These are phyloP conservation scores for Parus major DNA, from an alignment of 2,113 vertebrate species.

Conservation along the genomic window DNA sequence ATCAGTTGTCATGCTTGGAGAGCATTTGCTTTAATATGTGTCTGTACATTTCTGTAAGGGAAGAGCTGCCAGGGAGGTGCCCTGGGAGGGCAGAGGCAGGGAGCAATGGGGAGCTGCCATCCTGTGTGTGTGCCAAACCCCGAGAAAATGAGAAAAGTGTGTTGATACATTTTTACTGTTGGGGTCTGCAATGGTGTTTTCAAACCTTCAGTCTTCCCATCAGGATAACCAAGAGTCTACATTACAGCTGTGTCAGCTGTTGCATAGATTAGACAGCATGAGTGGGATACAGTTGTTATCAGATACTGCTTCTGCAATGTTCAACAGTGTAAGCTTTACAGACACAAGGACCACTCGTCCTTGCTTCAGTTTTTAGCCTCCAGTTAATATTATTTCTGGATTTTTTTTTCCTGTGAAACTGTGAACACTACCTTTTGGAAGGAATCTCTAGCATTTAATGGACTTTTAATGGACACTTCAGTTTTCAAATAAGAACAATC, in stretches of 20 bases:
- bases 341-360: neutral
- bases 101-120: neutral
- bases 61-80: neutral
- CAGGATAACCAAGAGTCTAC: neutral
- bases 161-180: neutral
- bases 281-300: neutral
- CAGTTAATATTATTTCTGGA: neutral
- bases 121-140: neutral
- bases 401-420: neutral
- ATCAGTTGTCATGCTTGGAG: conserved; percentile 6
- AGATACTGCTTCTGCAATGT: neutral
- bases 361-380: neutral
- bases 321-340: neutral
- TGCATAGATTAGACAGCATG: neutral
- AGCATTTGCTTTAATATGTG: neutral
- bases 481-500: neutral
- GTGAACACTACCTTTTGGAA: neutral
- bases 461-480: neutral
- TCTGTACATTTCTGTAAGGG: neutral
- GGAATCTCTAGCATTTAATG: neutral
- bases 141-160: neutral
- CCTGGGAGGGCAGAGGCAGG: neutral
- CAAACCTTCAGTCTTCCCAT: neutral
- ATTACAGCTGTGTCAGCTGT: neutral
- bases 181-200: neutral